These are phyloP conservation scores for Dryobates pubescens DNA, from an alignment of 2,797 vertebrate species.

Conservation along the genomic window DNA sequence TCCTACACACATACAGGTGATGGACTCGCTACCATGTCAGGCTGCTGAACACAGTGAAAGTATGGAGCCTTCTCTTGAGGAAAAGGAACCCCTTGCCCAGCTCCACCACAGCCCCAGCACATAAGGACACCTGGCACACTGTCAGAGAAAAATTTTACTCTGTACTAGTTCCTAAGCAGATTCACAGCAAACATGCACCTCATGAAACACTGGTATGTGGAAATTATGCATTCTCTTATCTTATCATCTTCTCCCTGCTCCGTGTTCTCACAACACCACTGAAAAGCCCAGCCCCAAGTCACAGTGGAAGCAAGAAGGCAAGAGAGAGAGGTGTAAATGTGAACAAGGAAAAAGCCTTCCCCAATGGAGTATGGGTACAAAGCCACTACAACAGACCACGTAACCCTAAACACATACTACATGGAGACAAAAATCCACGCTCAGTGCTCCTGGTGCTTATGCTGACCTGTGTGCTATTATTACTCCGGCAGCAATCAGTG, in stretches of 20 bases:
- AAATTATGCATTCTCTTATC: not conserved
- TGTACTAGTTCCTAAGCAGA: not conserved
- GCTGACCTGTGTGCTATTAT: not conserved
- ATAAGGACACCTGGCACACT: not conserved
- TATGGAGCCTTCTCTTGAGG: not conserved
- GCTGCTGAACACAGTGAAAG: not conserved
- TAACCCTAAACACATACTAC: not conserved
- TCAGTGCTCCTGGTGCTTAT: not conserved
- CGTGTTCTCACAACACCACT: not conserved
- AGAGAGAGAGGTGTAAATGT: not conserved
- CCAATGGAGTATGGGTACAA: not conserved
- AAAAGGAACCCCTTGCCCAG: not conserved
- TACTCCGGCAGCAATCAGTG: not conserved
- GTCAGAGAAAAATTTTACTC: not conserved
- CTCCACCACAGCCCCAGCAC: rapidly evolving
- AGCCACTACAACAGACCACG: not conserved
- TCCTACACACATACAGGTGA: not conserved
- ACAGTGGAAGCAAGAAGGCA: not conserved
- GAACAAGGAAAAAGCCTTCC: not conserved
- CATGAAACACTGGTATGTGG: not conserved
- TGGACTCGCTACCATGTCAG: not conserved
- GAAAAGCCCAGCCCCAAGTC: not conserved
- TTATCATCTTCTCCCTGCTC: not conserved
- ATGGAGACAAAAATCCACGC: not conserved
- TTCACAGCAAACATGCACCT: rapidly evolving